Base-by-base conservation (phyloP, 2,797 vertebrate genomes). In the Parambassis ranga region DNA sequence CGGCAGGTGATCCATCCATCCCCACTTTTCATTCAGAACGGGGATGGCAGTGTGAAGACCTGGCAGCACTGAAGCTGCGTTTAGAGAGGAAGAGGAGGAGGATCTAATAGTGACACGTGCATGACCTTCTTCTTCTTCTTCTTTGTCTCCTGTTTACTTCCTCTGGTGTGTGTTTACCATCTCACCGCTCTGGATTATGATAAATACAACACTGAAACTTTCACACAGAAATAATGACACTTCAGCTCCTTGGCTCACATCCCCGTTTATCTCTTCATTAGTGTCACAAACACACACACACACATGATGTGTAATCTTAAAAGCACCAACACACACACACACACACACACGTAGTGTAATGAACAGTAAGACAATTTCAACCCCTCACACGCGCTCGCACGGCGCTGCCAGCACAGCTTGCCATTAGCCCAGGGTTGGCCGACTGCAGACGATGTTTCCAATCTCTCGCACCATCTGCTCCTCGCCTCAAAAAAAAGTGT, bases 391-490 rank as follows among this genome's bases (percentile, higher is more conserved):
- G 53, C 51, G 19, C 79, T 56, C 61, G 10, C 58, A 4, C 32
- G 1, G 60, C 23, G 31, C 68, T 77, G 81, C 83, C 85, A 83
- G 76, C 82, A 87, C 85, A 86, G 82, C 81, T 86, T 85, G 82
- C 82, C 83, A 85, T 87, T 80, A 86, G 80, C 80, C 57, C 69
- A 42, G 71, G 69, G 75, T 82, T 84, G 85, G 80, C 69, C 75
- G 56, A 81, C 79, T 84, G 69, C 77, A 86, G 86, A 84, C 77
- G 78, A 84, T 69, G 78, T 80, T 86, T 81, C 83, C 82, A 87
- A 89, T 85, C 82, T 86, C 82, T 78, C 71, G 23, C 84, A 75
- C 85, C 87, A 89, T 87, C 87, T 88, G 87, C 83, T 90, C 84
- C 64, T 81, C 76, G 66, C 70, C 77, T 81, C 61, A 8, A 82